Conservation (phyloP, 2,888 invertebrate species). For the Microplitis manilae region DNA sequence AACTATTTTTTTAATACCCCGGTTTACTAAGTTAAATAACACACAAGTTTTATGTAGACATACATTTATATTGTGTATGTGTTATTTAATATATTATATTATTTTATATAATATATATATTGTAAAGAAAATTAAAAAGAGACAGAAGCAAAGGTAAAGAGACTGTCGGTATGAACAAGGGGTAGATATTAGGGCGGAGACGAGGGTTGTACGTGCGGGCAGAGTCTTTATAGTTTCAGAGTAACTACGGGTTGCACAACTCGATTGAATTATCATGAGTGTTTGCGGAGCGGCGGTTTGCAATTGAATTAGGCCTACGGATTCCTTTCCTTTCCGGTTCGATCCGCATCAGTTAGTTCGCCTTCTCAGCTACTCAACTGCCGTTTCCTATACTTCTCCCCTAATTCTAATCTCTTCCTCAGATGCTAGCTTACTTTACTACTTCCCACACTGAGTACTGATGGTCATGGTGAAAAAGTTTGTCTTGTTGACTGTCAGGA, state of each 20-base stretch:
- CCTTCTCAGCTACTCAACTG: slow-evolving; percentile 23
- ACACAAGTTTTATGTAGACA: slow-evolving; percentile 12
- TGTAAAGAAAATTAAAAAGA: slow-evolving; percentile 31
- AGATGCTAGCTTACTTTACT: not conserved
- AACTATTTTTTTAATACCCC: slow-evolving; percentile 53
- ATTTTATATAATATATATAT: not conserved
- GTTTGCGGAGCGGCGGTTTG: slow-evolving; percentile 70
- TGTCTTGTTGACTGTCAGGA: not conserved
- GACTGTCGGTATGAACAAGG: slow-evolving; percentile 39
- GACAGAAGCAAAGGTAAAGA: slow-evolving; percentile 27
- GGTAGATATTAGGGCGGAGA: not conserved
- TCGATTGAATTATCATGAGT: slow-evolving; percentile 72
- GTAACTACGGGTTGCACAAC: slow-evolving; percentile 30
- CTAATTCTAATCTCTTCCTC: slow-evolving; percentile 9
- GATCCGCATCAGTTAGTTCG: slow-evolving; percentile 28
- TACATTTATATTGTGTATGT: too few relatives aligned
- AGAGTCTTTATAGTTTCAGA: not conserved
- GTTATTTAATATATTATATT: not conserved
- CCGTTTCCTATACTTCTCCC: not conserved
- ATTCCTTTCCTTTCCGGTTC: slow-evolving; percentile 35
- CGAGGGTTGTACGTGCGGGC: slow-evolving; percentile 38
- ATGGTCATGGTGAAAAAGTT: slow-evolving; percentile 2
- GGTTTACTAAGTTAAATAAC: slow-evolving; percentile 7
- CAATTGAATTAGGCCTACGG: slow-evolving; percentile 68
- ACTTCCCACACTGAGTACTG: not conserved